Evolutionary conservation across 2,797 vertebrate species (phyloP).

Genomic region (Petrocephalus sullivani): DNA sequence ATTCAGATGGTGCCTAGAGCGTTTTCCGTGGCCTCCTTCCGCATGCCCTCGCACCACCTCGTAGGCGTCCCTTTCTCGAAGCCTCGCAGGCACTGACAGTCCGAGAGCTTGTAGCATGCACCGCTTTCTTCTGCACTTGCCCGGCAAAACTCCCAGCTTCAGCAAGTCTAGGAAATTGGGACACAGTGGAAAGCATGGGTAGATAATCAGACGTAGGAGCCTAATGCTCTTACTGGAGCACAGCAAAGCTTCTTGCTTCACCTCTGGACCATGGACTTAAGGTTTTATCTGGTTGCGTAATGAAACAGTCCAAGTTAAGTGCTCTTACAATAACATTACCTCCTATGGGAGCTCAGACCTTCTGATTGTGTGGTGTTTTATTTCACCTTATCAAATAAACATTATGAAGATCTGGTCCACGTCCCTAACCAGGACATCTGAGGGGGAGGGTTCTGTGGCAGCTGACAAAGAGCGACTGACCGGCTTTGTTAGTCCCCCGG

Average conservation of each 20-base stretch:
- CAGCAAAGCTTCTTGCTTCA: constrained; percentile 31
- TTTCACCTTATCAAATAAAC: neutral
- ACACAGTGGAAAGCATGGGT: constrained; percentile 40
- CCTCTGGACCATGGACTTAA: constrained; percentile 19
- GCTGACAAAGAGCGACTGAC: constrained; percentile 3
- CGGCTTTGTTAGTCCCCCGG: neutral
- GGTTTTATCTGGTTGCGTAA: neutral
- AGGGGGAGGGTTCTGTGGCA: neutral
- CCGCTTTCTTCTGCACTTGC: constrained; percentile 38
- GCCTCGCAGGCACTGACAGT: neutral
- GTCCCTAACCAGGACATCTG: neutral
- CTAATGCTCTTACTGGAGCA: constrained; percentile 57
- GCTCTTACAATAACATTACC: neutral
- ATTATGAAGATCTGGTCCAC: neutral
- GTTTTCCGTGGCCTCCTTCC: constrained; percentile 12
- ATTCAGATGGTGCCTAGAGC: constrained; percentile 27
- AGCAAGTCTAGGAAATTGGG: constrained; percentile 55
- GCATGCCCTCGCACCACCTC: neutral
- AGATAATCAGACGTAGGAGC: constrained; percentile 45
- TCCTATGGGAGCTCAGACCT: neutral
- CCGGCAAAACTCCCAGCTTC: constrained; percentile 41
- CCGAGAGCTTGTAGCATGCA: neutral
- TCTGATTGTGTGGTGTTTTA: neutral
- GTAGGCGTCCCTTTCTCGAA: neutral
- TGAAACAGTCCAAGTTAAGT: neutral